Evolutionary conservation across 2,797 vertebrate species (phyloP).

Genomic region (Pseudochirops cupreus): DNA sequence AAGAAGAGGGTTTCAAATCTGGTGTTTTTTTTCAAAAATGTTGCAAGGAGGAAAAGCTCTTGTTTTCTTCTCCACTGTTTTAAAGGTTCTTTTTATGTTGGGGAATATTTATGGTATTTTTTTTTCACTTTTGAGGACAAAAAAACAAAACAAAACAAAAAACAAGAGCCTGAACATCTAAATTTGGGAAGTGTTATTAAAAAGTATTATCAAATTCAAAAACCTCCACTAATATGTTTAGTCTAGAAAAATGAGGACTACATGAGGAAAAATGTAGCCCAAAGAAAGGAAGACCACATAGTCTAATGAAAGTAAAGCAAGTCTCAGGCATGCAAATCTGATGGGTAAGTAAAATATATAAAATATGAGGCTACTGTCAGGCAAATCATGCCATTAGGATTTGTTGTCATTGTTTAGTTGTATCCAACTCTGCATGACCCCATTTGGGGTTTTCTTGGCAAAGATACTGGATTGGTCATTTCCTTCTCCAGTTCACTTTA

Average conservation of each 20-base stretch:
- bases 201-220: conserved; percentile 44
- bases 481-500: background rate
- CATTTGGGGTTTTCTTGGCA: background rate
- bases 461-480: background rate
- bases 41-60: background rate
- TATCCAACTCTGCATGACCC: background rate
- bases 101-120: conserved; percentile 27
- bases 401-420: background rate
- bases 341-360: background rate
- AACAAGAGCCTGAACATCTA: background rate
- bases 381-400: background rate
- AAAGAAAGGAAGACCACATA: conserved; percentile 54
- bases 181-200: conserved; percentile 29
- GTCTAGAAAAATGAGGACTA: conserved; percentile 18
- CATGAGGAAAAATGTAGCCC: conserved; percentile 3
- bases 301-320: background rate
- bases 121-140: conserved; percentile 53
- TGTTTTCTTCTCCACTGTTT: conserved; percentile 27
- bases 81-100: conserved; percentile 47
- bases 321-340: background rate
- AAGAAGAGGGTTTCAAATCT: background rate
- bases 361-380: background rate
- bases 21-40: background rate
- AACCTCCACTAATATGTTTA: conserved; percentile 54
- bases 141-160: background rate